phyloP scores from a whole-genome alignment of 1,140 invertebrate genomes.

The Panonychus citri region DNA sequence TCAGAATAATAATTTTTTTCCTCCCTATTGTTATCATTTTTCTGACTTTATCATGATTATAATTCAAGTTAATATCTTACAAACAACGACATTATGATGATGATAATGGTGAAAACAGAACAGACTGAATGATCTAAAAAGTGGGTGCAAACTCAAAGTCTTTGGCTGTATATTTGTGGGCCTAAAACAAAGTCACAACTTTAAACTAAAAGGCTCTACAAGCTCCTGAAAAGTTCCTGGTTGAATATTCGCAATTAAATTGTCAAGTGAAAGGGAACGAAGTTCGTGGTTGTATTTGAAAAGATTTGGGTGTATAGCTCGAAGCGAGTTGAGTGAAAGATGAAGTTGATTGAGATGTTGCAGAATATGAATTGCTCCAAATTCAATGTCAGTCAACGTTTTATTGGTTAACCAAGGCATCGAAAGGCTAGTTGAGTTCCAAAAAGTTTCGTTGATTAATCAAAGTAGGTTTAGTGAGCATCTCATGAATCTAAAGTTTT shows the following conservation, averaged over 20 bases:
- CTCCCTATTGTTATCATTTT: no score
- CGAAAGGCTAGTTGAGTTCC: constrained; percentile 42
- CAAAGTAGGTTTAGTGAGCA: constrained; percentile 72
- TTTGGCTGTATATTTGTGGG: no score
- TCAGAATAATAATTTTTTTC: no score
- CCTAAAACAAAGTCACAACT: no score
- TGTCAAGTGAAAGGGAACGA: constrained; percentile 61
- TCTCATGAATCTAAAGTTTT: no score
- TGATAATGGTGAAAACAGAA: no score
- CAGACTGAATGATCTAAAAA: no score
- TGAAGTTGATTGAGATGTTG: constrained; percentile 53
- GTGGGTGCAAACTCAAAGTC: constrained; percentile 18
- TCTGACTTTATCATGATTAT: no score
- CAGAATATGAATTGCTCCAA: constrained; percentile 41
- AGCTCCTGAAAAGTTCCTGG: constrained; percentile 50
- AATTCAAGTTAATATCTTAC: no score
- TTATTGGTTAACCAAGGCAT: constrained; percentile 70
- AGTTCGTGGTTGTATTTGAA: constrained; percentile 46
- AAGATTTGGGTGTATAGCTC: constrained; percentile 41
- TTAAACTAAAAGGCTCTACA: no score
- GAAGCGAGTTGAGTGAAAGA: constrained; percentile 61
- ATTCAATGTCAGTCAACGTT: constrained; percentile 48
- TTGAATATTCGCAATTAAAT: constrained; percentile 52
- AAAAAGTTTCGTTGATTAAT: constrained; percentile 52
- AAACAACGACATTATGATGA: no score